A percentile compares a stretch with the other conserved stretches of the same genome.
Evolutionary conservation across 2,888 invertebrate species (phyloP).

Genomic region (Cancer borealis): DNA sequence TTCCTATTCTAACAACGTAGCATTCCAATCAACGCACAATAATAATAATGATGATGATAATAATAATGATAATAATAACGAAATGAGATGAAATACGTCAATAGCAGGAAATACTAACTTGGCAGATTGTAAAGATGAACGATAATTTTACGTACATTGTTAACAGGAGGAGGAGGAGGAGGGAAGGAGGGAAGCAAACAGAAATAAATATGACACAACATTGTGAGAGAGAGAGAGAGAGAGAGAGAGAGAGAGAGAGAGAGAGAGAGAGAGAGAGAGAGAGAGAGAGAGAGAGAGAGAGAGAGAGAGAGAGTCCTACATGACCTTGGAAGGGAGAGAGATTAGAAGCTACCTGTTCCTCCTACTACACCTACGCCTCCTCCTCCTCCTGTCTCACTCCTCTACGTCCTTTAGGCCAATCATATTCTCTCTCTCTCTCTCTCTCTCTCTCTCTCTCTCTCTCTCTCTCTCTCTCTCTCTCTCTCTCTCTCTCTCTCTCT

Average conservation of each 20-base stretch:
- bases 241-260: slow-evolving; percentile 21
- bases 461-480: slow-evolving; percentile 50
- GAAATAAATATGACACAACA: background rate
- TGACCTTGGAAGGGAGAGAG: background rate
- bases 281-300: background rate
- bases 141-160: no score
- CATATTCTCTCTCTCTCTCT: slow-evolving; percentile 52
- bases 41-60: no score
- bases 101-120: no score
- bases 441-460: slow-evolving; percentile 46
- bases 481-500: slow-evolving; percentile 52
- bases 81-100: no score
- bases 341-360: background rate
- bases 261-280: background rate
- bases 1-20: no score
- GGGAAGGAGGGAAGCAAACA: background rate
- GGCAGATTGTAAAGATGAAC: no score
- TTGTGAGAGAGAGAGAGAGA: background rate
- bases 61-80: no score
- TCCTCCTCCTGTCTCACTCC: background rate
- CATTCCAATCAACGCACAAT: background rate
- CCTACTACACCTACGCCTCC: no score
- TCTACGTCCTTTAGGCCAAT: background rate
- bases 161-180: background rate
- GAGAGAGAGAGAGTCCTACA: background rate